Percentiles rank a stretch among this genome's conserved stretches.
phyloP scores from a whole-genome alignment of 2,113 vertebrate species.

The Vidua chalybeata region DNA sequence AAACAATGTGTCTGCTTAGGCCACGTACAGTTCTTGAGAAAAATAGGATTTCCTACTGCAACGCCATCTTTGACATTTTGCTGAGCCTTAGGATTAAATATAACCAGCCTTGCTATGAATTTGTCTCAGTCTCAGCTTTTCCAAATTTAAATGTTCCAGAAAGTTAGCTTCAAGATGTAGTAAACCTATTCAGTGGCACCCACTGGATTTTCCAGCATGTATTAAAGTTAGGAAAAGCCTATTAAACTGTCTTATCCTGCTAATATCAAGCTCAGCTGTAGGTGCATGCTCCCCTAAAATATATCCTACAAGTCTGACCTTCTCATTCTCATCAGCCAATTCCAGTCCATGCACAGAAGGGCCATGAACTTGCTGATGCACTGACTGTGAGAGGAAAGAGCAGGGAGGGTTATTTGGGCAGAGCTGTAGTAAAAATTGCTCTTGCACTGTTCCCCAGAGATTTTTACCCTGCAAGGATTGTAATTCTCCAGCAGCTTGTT shows the following conservation, averaged over 20 bases:
- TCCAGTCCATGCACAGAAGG: accelerated
- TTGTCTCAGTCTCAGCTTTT: neutral
- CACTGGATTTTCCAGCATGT: neutral
- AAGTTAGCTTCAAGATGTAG: neutral
- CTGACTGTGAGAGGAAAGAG: neutral
- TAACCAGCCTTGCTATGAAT: neutral
- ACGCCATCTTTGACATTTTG: conserved; percentile 5
- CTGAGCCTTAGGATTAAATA: conserved; percentile 36
- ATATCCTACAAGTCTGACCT: neutral
- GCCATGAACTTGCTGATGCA: neutral
- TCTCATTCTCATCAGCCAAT: neutral
- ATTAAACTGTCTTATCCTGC: neutral
- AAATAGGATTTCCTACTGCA: conserved; percentile 6
- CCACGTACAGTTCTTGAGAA: neutral
- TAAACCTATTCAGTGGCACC: neutral
- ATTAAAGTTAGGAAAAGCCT: neutral
- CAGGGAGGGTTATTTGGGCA: neutral
- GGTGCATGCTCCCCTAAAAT: neutral
- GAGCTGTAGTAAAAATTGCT: neutral
- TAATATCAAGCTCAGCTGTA: neutral
- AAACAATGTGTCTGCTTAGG: neutral
- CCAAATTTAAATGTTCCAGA: conserved; percentile 18
- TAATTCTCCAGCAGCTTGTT: neutral
- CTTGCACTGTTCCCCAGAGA: neutral
- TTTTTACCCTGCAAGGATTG: neutral